These are phyloP conservation scores for Mamestra configurata DNA, from an alignment of 1,140 invertebrate genomes.

Conservation along the genomic window DNA sequence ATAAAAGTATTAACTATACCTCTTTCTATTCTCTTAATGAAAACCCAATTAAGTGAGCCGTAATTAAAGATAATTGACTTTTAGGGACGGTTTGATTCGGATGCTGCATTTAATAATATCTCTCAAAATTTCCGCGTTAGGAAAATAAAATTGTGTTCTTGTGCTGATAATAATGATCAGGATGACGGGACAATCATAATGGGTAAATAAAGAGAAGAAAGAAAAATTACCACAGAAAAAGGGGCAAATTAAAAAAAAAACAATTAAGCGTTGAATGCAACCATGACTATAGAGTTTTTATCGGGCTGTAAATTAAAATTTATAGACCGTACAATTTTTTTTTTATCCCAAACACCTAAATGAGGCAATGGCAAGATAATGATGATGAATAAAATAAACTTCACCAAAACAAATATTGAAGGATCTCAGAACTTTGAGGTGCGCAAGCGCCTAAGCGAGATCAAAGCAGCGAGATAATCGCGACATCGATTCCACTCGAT, in stretches of 20 bases:
- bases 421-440: slow-evolving; percentile 58
- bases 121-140: not conserved
- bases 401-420: too few species aligned
- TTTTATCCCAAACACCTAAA: too few species aligned
- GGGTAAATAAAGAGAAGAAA: not conserved
- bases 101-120: slow-evolving; percentile 1
- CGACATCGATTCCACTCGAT: slow-evolving; percentile 76
- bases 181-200: not conserved
- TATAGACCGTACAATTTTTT: too few species aligned
- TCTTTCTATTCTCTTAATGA: slow-evolving; percentile 12
- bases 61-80: slow-evolving; percentile 26
- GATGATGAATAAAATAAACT: too few species aligned
- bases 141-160: not conserved
- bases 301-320: too few species aligned
- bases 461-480: slow-evolving; percentile 68
- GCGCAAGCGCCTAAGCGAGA: slow-evolving; percentile 60
- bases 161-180: not conserved
- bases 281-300: too few species aligned
- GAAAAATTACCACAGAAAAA: too few species aligned
- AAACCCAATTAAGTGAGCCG: not conserved
- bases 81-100: slow-evolving; percentile 20
- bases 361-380: too few species aligned
- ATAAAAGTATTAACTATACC: not conserved
- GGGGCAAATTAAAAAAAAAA: too few species aligned
- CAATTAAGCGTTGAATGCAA: too few species aligned